A percentile compares a stretch with the other conserved stretches of the same genome.
These are phyloP conservation scores for Stylophora pistillata DNA, from an alignment of 64 coral and sea anemone species.

Conservation along the genomic window DNA sequence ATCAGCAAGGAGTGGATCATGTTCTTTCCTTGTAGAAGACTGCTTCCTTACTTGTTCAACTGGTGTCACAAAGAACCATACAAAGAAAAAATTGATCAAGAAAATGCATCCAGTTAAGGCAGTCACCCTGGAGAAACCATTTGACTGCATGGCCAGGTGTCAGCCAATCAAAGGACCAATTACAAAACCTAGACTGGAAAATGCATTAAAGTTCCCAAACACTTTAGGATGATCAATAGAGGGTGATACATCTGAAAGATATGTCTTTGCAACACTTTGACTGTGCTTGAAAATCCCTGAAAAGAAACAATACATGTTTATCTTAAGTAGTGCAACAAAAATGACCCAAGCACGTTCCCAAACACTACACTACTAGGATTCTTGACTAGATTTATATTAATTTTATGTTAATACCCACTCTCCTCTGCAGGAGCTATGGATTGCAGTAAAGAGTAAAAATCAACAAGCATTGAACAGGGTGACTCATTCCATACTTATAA, in stretches of 20 bases:
- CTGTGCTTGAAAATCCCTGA: slow-evolving; percentile 95
- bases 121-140: slow-evolving; percentile 83
- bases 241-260: slow-evolving; percentile 77
- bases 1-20: background rate
- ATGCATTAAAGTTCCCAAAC: slow-evolving; percentile 92
- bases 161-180: slow-evolving; percentile 95
- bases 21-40: background rate
- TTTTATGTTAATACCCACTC: too few species aligned
- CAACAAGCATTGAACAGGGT: too few species aligned
- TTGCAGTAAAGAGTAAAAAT: too few species aligned
- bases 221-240: slow-evolving; percentile 69
- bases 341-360: background rate
- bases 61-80: slow-evolving; percentile 59
- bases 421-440: too few species aligned
- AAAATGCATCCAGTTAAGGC: slow-evolving; percentile 50
- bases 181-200: slow-evolving; percentile 89
- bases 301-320: background rate
- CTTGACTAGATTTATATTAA: too few species aligned
- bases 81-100: slow-evolving; percentile 66
- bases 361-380: background rate
- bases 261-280: slow-evolving; percentile 77
- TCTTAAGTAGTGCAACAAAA: background rate
- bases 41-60: slow-evolving; percentile 8
- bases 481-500: too few species aligned
- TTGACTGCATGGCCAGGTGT: slow-evolving; percentile 82